A percentile compares a stretch with the other conserved stretches of the same genome.
phyloP scores from a whole-genome alignment of 2,797 vertebrate species.

The Cygnus olor region DNA sequence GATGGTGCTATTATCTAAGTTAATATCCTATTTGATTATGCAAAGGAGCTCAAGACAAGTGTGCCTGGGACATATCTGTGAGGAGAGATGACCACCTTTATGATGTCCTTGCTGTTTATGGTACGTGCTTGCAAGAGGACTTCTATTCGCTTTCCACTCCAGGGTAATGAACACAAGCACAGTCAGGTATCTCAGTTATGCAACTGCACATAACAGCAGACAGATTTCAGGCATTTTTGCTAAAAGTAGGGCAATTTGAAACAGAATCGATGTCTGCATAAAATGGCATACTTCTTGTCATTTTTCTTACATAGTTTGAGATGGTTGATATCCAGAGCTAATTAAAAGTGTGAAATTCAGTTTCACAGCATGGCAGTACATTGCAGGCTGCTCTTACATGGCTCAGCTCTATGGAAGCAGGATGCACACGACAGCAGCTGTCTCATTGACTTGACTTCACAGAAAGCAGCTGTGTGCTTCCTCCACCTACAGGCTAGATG shows the following conservation, averaged over 20 bases:
- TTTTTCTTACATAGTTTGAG: not conserved
- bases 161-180: not conserved
- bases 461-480: not conserved
- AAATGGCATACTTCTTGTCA: not conserved
- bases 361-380: not conserved
- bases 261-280: not conserved
- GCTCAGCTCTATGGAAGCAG: not conserved
- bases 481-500: not conserved
- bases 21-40: conserved; percentile 54
- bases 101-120: not conserved
- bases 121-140: not conserved
- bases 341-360: not conserved
- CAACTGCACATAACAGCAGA: not conserved
- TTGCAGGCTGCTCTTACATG: not conserved
- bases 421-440: not conserved
- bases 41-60: not conserved
- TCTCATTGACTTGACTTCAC: not conserved
- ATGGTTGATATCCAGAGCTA: not conserved
- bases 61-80: not conserved
- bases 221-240: not conserved
- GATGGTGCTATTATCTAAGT: conserved; percentile 73
- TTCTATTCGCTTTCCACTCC: not conserved
- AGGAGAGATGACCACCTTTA: not conserved
- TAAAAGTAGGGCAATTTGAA: not conserved
- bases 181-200: not conserved